Conservation (phyloP, 2,797 vertebrate species). For the Thamnophis elegans region DNA sequence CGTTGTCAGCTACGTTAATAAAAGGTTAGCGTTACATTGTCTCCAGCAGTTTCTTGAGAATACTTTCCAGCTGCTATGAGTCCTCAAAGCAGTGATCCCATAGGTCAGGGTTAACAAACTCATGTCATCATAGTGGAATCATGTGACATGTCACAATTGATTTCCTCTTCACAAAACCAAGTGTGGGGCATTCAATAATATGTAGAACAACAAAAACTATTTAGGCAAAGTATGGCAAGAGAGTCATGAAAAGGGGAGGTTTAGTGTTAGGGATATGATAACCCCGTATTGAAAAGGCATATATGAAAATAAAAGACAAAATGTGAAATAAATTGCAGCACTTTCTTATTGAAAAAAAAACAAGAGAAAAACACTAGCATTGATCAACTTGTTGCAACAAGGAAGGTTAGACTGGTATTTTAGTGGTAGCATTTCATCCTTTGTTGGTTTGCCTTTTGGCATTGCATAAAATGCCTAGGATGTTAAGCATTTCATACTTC, state of each 20-base stretch:
- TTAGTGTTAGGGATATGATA: no score
- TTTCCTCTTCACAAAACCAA: no score
- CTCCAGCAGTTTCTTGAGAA: no score
- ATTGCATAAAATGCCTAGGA: neutral
- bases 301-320: neutral
- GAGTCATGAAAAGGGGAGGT: neutral
- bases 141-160: no score
- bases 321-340: neutral
- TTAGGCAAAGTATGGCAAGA: neutral
- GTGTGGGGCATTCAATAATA: no score
- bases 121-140: no score
- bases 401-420: neutral
- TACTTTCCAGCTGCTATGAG: no score
- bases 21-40: no score
- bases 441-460: neutral
- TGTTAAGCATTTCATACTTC: neutral
- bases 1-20: no score
- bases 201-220: no score
- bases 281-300: neutral
- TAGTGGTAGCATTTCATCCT: neutral
- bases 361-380: neutral
- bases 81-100: no score
- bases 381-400: neutral
- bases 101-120: no score
- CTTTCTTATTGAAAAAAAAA: neutral